phyloP scores from a whole-genome alignment of 2,888 invertebrate genomes.

The Mimumesa dahlbomi region DNA sequence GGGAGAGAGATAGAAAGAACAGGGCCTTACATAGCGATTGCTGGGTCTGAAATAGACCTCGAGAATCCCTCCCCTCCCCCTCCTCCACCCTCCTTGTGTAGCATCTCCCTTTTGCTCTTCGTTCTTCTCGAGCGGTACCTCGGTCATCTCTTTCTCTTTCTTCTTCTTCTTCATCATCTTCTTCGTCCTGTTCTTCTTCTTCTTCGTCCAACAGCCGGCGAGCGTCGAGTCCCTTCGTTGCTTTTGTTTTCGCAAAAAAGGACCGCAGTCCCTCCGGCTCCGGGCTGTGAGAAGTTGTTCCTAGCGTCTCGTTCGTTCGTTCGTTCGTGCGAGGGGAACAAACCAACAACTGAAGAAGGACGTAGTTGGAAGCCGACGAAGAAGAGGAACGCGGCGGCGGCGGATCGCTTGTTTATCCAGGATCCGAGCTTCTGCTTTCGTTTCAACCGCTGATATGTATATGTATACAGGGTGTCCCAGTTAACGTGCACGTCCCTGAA shows the following conservation, averaged over 20 bases:
- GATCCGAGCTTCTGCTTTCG: slow-evolving; percentile 63
- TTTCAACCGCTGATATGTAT: slow-evolving; percentile 47
- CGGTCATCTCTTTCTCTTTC: slow-evolving; percentile 27
- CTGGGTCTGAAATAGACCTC: slow-evolving; percentile 73
- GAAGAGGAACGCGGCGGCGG: slow-evolving; percentile 25
- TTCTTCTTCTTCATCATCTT: slow-evolving; percentile 49
- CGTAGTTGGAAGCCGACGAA: slow-evolving; percentile 34
- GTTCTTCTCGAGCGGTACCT: slow-evolving; percentile 30
- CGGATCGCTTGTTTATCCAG: slow-evolving; percentile 67
- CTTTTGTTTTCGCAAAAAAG: slow-evolving; percentile 66
- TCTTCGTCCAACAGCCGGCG: slow-evolving; percentile 43
- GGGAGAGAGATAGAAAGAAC: slow-evolving; percentile 60
- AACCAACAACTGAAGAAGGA: too few species aligned
- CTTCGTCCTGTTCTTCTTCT: slow-evolving; percentile 21
- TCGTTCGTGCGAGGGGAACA: slow-evolving; percentile 51
- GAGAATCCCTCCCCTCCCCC: slow-evolving; percentile 72
- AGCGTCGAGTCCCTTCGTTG: slow-evolving; percentile 58
- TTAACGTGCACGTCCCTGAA: too few species aligned
- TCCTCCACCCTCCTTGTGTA: too few species aligned
- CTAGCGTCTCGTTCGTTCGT: slow-evolving; percentile 61
- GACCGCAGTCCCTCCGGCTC: slow-evolving; percentile 52
- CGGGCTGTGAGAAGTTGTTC: slow-evolving; percentile 68
- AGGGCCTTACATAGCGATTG: slow-evolving; percentile 70
- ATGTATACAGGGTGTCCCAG: too few species aligned
- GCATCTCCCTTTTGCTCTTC: slow-evolving; percentile 57